These are phyloP conservation scores for Leptopilina syphax DNA, from an alignment of 2,888 invertebrate genomes.

Conservation along the genomic window DNA sequence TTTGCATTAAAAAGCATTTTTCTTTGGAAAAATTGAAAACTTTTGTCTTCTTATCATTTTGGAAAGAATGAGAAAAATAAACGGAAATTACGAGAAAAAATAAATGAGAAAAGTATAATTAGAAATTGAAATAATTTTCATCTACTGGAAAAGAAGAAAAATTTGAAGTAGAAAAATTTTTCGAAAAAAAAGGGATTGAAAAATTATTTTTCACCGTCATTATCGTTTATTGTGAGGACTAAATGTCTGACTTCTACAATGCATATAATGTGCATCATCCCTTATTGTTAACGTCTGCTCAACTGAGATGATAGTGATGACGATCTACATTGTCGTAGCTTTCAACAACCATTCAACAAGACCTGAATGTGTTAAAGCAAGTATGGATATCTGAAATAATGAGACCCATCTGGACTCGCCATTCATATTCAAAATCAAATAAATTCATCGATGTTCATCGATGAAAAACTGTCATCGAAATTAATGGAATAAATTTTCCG, in stretches of 20 bases:
- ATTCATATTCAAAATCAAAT: neutral
- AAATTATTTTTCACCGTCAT: neutral
- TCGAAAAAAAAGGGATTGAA: neutral
- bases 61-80: too few relatives aligned
- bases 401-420: conserved; percentile 7
- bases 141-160: too few relatives aligned
- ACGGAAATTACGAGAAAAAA: too few relatives aligned
- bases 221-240: conserved; percentile 3
- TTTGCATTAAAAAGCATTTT: too few relatives aligned
- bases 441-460: neutral
- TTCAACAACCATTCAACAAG: conserved; percentile 13
- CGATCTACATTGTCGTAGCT: conserved; percentile 19
- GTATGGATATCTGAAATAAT: conserved; percentile 10
- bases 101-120: too few relatives aligned
- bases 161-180: too few relatives aligned
- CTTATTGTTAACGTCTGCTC: neutral
- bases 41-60: too few relatives aligned
- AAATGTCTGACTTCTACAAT: conserved; percentile 1
- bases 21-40: too few relatives aligned
- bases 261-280: conserved; percentile 5
- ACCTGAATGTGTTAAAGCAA: conserved; percentile 23
- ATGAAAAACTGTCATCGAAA: neutral
- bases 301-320: conserved; percentile 1
- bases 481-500: neutral
- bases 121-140: too few relatives aligned